Evolutionary conservation across 2,113 vertebrate species (phyloP).

Genomic region (Miniopterus natalensis): DNA sequence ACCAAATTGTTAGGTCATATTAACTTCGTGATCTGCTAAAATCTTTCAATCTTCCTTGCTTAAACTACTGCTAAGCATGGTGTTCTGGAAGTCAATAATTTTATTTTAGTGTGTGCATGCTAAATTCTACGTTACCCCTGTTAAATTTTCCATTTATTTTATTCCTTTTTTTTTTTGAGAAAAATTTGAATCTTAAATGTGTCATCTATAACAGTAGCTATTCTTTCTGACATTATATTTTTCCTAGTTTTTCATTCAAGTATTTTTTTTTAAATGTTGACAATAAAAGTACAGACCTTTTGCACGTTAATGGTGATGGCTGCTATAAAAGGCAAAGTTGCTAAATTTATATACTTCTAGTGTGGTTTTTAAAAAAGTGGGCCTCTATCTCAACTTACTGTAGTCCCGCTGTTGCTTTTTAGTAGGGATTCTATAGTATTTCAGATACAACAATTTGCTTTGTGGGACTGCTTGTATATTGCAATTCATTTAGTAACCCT

Average conservation of each 20-base stretch:
- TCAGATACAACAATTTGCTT: neutral
- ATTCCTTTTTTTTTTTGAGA: neutral
- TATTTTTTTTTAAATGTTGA: neutral
- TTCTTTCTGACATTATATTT: neutral
- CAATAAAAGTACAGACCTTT: conserved; percentile 40
- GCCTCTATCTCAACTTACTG: neutral
- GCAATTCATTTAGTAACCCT: neutral
- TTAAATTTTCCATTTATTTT: conserved; percentile 6
- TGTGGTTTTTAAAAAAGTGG: neutral
- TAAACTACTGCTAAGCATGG: neutral
- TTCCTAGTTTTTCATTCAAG: neutral
- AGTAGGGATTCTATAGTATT: neutral
- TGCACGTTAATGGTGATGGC: neutral
- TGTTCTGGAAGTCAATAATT: neutral
- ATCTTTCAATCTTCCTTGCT: conserved; percentile 12
- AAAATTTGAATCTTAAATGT: neutral
- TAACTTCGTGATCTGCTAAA: neutral
- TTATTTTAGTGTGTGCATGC: neutral
- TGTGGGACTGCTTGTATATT: neutral
- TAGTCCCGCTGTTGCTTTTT: neutral
- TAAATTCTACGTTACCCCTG: neutral
- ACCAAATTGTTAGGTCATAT: neutral
- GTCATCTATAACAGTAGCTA: neutral
- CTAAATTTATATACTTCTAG: neutral
- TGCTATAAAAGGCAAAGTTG: neutral